phyloP scores from a whole-genome alignment of 2,888 invertebrate species.

The Neelides folsomi region DNA sequence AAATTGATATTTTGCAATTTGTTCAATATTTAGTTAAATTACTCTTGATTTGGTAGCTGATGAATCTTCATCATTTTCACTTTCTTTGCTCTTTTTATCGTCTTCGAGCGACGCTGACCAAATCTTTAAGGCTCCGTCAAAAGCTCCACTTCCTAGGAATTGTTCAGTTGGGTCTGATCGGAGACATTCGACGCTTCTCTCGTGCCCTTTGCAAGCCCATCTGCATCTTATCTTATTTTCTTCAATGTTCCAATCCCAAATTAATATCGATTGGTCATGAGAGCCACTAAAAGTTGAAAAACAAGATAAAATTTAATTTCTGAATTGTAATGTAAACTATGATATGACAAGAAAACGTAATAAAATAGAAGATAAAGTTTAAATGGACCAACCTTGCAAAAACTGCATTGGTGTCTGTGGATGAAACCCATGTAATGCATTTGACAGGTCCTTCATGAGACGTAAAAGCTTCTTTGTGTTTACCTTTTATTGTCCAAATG shows the following conservation, averaged over 20 bases:
- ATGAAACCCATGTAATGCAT: conserved; percentile 71
- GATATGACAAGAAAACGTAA: neutral
- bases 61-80: conserved; percentile 33
- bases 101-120: conserved; percentile 50
- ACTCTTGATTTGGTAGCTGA: conserved; percentile 34
- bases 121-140: conserved; percentile 82
- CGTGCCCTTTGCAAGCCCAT: conserved; percentile 76
- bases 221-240: conserved; percentile 63
- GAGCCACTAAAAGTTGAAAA: conserved; percentile 51
- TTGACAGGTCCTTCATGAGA: conserved; percentile 79
- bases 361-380: neutral
- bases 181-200: conserved; percentile 78
- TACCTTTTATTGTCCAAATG: conserved; percentile 76
- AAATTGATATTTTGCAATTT: no score
- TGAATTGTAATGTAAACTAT: neutral
- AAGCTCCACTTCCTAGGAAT: conserved; percentile 70
- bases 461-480: conserved; percentile 66
- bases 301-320: neutral
- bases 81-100: conserved; percentile 17
- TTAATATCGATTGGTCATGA: conserved; percentile 78
- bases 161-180: conserved; percentile 54
- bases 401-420: conserved; percentile 49
- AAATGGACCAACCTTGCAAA: conserved; percentile 50
- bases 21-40: neutral
- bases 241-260: conserved; percentile 74